phyloP scores from a whole-genome alignment of 2,888 invertebrate genomes.

The Lamellibrachia satsuma region DNA sequence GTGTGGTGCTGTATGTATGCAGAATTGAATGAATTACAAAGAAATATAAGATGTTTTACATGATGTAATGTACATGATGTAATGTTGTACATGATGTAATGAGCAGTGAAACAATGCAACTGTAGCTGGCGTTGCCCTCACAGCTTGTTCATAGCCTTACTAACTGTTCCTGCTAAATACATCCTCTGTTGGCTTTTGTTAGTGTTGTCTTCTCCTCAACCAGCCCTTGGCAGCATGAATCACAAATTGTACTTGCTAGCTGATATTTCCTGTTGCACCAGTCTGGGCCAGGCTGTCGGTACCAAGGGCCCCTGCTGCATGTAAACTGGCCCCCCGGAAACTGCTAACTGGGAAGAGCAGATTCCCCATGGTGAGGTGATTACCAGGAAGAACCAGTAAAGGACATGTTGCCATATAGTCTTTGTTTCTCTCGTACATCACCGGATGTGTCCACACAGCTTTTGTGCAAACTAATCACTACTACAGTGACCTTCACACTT shows the following conservation, averaged over 20 bases:
- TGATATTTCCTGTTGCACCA: not conserved
- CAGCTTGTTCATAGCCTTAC: not conserved
- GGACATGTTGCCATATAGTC: not conserved
- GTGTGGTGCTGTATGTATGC: too few species aligned
- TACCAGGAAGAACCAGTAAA: not conserved
- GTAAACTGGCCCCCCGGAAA: not conserved
- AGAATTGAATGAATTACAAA: too few species aligned
- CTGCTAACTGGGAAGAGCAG: not conserved
- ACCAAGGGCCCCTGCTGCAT: not conserved
- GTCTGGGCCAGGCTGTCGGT: not conserved
- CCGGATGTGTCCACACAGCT: not conserved
- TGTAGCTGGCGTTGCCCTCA: not conserved
- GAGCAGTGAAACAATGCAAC: not conserved
- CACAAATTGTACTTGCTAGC: not conserved
- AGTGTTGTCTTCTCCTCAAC: not conserved
- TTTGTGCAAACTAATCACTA: not conserved
- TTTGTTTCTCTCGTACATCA: not conserved
- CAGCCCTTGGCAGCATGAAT: not conserved
- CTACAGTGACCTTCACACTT: not conserved
- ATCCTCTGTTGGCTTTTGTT: not conserved
- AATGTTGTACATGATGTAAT: not conserved
- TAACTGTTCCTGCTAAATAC: not conserved
- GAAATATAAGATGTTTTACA: too few species aligned
- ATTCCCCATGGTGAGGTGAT: not conserved
- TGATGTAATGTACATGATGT: too few species aligned